Evolutionary conservation across 2,888 invertebrate species (phyloP), one percentile per base, ranked within the genome.

Genomic region (Rambutsinella grinnellia): DNA sequence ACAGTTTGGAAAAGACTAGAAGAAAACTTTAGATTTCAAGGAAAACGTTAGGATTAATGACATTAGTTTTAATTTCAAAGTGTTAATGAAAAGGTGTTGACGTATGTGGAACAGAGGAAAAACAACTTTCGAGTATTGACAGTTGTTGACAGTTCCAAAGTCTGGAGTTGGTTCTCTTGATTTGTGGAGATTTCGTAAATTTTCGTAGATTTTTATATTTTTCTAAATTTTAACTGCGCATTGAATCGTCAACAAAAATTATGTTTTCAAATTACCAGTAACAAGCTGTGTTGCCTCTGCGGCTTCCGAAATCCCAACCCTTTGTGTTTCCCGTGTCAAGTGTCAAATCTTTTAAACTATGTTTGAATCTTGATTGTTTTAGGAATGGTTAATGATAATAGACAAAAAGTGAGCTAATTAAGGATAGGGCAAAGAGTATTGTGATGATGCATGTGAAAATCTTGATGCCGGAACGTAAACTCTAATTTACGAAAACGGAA

Each of bases 111-210:
- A 19, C 53, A 49, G n/a, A 10, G 5, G 49, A 49, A 17, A 49
- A 49, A 17, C 36, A 36, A 53, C 10, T 10, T 24, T 24, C 36
- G 27, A 66, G 65, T 66, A 13, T 53, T 66, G 72, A 74, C 72
- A 74, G 66, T 61, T 66, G 44, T 60, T 74, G 72, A 74, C 72
- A 74, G 72, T 74, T 66, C n/a, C n/a, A n/a, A n/a, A n/a, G n/a
- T n/a, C n/a, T n/a, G n/a, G n/a, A n/a, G n/a, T n/a, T n/a, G n/a
- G n/a, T n/a, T 63, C 70, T 21, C 27, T 19, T n/a, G n/a, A n/a
- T n/a, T n/a, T n/a, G n/a, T 5, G 49, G 3, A 46, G 46, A 46
- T 44, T 60, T 46, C 1, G 58, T 13, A 28, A 28, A 15, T 27
- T 6, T 28, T 58, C n/a, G n/a, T n/a, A n/a, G n/a, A n/a, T 36